Percentiles rank a stretch among this genome's conserved stretches.
Evolutionary conservation across 1,140 invertebrate genomes (phyloP).

Genomic region (Brachionus angularis): DNA sequence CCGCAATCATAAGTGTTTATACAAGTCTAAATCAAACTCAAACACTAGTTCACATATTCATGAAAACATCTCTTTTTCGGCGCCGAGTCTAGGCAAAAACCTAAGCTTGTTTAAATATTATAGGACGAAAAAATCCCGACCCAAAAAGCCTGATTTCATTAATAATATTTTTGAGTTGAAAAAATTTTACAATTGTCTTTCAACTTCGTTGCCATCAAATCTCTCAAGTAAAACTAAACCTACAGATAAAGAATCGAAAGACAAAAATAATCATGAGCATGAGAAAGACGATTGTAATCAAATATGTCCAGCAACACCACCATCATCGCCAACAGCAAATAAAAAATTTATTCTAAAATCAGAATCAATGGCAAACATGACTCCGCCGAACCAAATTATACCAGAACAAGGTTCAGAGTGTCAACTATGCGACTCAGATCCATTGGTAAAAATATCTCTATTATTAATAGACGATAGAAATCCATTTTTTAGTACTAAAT

Average conservation of each 20-base stretch:
- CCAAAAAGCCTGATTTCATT: slow-evolving; percentile 22
- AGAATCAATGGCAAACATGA: neutral
- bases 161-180: slow-evolving; percentile 2
- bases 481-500: slow-evolving; percentile 62
- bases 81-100: slow-evolving; percentile 21
- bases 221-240: too few species aligned
- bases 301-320: slow-evolving; percentile 1
- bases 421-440: slow-evolving; percentile 46
- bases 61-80: slow-evolving; percentile 18
- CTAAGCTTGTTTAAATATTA: slow-evolving; percentile 22
- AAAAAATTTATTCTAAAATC: neutral
- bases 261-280: too few species aligned
- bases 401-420: neutral
- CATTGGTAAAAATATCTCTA: slow-evolving; percentile 64
- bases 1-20: too few species aligned
- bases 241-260: too few species aligned
- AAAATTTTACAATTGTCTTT: slow-evolving; percentile 61
- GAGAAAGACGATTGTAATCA: too few species aligned
- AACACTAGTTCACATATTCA: neutral
- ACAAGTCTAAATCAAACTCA: neutral
- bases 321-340: neutral
- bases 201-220: slow-evolving; percentile 68
- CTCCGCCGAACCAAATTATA: neutral
- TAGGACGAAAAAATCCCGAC: slow-evolving; percentile 5
- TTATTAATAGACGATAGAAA: slow-evolving; percentile 63